Evolutionary conservation across 2,888 invertebrate genomes (phyloP).

Genomic region (Gymnoscelis rufifasciata): DNA sequence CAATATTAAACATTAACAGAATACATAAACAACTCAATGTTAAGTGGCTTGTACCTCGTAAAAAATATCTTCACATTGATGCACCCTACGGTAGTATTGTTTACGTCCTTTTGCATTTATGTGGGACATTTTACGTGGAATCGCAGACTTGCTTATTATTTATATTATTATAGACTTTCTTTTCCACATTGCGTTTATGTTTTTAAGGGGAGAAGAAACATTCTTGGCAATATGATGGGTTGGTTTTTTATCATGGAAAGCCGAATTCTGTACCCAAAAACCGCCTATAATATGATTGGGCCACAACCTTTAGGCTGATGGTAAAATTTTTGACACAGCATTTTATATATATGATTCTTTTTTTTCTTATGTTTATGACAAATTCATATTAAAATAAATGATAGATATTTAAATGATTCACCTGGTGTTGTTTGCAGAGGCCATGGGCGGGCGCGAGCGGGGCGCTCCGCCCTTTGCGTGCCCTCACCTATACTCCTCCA

Average conservation of each 20-base stretch:
- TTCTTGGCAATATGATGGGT: no score
- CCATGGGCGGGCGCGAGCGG: conserved; percentile 74
- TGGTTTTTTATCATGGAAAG: no score
- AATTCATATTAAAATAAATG: no score
- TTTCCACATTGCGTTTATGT: background rate
- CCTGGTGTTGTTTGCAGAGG: conserved; percentile 59
- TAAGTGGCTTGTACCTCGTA: conserved; percentile 31
- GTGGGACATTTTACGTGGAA: conserved; percentile 13
- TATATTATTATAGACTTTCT: background rate
- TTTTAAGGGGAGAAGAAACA: background rate
- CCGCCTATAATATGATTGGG: no score
- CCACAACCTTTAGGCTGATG: no score
- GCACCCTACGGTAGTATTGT: conserved; percentile 23
- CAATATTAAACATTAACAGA: conserved; percentile 33
- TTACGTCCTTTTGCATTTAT: conserved; percentile 13
- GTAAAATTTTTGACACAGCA: no score
- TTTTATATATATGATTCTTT: no score
- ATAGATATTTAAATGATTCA: conserved; percentile 24
- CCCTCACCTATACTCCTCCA: conserved; percentile 69
- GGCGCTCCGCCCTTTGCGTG: conserved; percentile 71
- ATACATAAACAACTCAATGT: conserved; percentile 33
- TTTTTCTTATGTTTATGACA: no score
- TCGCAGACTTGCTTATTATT: background rate
- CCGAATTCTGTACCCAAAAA: no score
- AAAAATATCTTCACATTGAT: conserved; percentile 31